Percentiles rank a stretch among this genome's conserved stretches.
Evolutionary conservation across 2,888 invertebrate species (phyloP).

Genomic region (Sphaerophoria taeniata): DNA sequence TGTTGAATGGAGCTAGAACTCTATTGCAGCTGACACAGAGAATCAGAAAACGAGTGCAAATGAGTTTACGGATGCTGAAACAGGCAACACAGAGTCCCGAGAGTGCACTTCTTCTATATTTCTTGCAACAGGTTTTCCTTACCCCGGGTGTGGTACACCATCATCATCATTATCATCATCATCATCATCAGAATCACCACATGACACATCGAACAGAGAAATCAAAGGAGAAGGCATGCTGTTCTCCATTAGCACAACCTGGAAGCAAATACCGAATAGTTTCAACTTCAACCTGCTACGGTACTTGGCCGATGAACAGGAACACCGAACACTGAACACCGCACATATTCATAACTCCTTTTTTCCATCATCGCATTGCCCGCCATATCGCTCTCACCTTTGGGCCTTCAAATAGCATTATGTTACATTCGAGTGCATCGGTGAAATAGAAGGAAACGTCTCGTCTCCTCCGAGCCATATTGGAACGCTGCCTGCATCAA

Average conservation of each 20-base stretch:
- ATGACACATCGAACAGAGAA: constrained; percentile 39
- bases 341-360: constrained; percentile 64
- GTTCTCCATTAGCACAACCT: constrained; percentile 59
- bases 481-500: constrained; percentile 48
- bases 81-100: background rate
- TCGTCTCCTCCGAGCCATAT: constrained; percentile 37
- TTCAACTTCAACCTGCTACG: constrained; percentile 75
- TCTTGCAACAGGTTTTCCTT: constrained; percentile 61
- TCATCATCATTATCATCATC: constrained; percentile 24
- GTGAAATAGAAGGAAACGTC: constrained; percentile 39
- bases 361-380: constrained; percentile 30
- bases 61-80: constrained; percentile 56
- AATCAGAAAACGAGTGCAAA: constrained; percentile 72
- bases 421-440: constrained; percentile 58
- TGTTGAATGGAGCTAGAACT: background rate
- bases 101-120: constrained; percentile 19
- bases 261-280: constrained; percentile 68
- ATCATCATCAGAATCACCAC: constrained; percentile 9
- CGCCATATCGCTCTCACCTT: constrained; percentile 53
- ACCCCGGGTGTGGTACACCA: constrained; percentile 66
- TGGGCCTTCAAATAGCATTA: constrained; percentile 62
- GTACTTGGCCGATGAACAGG: constrained; percentile 60
- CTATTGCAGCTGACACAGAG: constrained; percentile 59
- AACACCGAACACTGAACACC: constrained; percentile 19
- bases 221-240: background rate